Conservation (phyloP, 2,797 vertebrate species). For the Takifugu rubripes region DNA sequence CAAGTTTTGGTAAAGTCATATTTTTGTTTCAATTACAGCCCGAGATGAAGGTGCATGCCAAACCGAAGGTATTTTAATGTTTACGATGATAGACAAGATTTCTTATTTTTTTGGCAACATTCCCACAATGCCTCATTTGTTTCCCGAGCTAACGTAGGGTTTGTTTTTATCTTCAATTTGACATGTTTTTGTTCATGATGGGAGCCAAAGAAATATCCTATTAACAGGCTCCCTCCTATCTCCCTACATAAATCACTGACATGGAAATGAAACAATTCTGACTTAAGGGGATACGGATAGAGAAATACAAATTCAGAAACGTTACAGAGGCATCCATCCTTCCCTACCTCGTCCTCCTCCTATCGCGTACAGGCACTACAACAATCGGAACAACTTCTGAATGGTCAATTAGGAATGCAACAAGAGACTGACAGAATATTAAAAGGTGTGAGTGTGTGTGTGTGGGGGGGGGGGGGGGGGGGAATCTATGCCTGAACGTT, state of each 20-base stretch:
- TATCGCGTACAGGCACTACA: slow-evolving; percentile 47
- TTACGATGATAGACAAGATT: slow-evolving; percentile 51
- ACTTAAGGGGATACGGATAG: slow-evolving; percentile 68
- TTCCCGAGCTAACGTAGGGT: slow-evolving; percentile 47
- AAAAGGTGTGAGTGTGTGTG: slow-evolving; percentile 15
- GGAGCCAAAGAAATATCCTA: slow-evolving; percentile 73
- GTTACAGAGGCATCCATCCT: slow-evolving; percentile 46
- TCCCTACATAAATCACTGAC: slow-evolving; percentile 69
- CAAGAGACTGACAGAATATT: slow-evolving; percentile 46
- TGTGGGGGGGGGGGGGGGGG: slow-evolving; percentile 16
- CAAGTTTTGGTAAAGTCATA: neutral
- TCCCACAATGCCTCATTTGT: slow-evolving; percentile 65
- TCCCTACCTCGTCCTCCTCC: neutral
- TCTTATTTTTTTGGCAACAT: slow-evolving; percentile 35
- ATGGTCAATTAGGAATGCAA: slow-evolving; percentile 57
- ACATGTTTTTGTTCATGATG: slow-evolving; percentile 71
- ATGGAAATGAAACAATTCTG: slow-evolving; percentile 70
- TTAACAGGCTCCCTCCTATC: slow-evolving; percentile 69
- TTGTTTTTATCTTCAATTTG: slow-evolving; percentile 67
- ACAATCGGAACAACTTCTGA: slow-evolving; percentile 55
- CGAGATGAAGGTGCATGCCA: slow-evolving; percentile 49
- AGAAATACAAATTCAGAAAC: slow-evolving; percentile 72
- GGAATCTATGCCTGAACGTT: slow-evolving; percentile 36
- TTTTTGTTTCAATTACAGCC: slow-evolving; percentile 49
- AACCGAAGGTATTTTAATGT: slow-evolving; percentile 40